Evolutionary conservation across 2,113 vertebrate genomes (phyloP).

Genomic region (Perca flavescens): DNA sequence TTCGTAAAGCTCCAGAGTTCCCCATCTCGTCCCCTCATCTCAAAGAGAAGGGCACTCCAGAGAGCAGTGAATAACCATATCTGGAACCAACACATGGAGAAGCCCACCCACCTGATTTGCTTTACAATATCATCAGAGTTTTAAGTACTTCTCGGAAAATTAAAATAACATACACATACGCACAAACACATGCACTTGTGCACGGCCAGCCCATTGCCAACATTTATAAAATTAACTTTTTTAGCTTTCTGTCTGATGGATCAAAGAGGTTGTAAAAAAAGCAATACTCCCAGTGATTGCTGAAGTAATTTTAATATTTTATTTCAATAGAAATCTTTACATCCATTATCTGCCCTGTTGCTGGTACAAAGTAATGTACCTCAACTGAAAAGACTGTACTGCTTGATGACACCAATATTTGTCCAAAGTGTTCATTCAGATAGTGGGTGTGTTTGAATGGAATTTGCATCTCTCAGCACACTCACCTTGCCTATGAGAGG

Average conservation of each 20-base stretch:
- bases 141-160: neutral
- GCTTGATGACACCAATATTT: slow-evolving; percentile 25
- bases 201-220: neutral
- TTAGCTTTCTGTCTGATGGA: slow-evolving; percentile 1
- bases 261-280: slow-evolving; percentile 17
- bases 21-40: slow-evolving; percentile 7
- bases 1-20: slow-evolving; percentile 26
- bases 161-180: neutral
- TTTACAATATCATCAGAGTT: neutral
- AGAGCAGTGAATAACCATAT: neutral
- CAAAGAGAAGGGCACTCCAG: slow-evolving; percentile 10
- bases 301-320: slow-evolving; percentile 13
- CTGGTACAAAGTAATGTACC: slow-evolving; percentile 7
- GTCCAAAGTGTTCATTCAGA: slow-evolving; percentile 24
- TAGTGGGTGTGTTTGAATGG: slow-evolving; percentile 6
- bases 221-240: neutral
- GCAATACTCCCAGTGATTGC: neutral
- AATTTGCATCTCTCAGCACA: slow-evolving; percentile 4
- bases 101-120: neutral
- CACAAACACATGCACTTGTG: neutral
- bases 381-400: slow-evolving; percentile 2
- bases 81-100: neutral
- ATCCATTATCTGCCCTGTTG: neutral
- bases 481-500: neutral
- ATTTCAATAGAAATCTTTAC: neutral